Conservation (phyloP, 2,113 vertebrate genomes). For the Tychaedon coryphoeus region DNA sequence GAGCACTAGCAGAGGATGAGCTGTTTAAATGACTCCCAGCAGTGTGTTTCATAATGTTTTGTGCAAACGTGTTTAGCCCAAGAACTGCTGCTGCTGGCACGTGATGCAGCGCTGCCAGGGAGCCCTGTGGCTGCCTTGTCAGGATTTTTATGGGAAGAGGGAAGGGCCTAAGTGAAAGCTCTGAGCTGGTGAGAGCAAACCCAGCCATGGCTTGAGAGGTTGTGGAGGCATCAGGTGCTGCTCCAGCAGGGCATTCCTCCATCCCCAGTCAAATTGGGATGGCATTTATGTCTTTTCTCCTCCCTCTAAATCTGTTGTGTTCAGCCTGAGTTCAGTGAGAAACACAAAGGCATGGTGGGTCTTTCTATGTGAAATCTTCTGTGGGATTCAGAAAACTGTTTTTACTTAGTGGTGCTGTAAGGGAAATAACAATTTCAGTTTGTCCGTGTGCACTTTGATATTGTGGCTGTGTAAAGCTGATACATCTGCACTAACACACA, state of each 20-base stretch:
- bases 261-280: background rate
- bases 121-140: background rate
- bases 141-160: background rate
- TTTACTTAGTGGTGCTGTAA: background rate
- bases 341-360: background rate
- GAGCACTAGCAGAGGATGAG: background rate
- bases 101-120: background rate
- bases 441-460: background rate
- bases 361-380: background rate
- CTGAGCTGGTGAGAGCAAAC: background rate
- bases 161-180: background rate
- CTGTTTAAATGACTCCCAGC: background rate
- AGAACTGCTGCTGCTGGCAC: background rate
- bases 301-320: background rate
- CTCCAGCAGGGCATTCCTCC: background rate
- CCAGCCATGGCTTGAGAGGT: accelerated
- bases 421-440: background rate
- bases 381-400: background rate
- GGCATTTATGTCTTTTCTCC: background rate
- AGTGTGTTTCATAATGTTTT: background rate
- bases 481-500: background rate
- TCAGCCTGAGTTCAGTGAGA: background rate
- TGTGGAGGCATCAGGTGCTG: background rate
- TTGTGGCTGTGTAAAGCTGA: background rate
- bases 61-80: background rate